Percentiles rank a stretch among this genome's conserved stretches.
Evolutionary conservation across 2,113 vertebrate species (phyloP).

Genomic region (Varanus komodoensis): DNA sequence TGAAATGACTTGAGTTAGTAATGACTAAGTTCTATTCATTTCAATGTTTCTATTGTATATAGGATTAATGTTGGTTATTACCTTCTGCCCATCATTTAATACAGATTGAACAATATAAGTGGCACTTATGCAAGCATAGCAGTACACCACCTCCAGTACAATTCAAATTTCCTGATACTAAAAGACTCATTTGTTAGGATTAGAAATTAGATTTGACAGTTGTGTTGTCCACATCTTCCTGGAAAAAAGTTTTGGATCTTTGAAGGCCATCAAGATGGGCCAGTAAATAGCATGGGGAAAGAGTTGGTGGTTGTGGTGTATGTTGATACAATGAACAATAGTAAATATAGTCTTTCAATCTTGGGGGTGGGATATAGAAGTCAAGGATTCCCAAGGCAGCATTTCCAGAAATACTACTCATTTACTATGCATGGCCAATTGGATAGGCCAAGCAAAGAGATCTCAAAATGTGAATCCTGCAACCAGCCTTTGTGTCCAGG

Average conservation of each 20-base stretch:
- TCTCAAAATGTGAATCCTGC: too few relatives aligned
- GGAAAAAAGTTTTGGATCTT: neutral
- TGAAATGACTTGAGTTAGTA: too few relatives aligned
- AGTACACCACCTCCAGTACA: neutral
- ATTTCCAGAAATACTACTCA: neutral
- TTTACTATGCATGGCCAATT: too few relatives aligned
- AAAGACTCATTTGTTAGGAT: neutral
- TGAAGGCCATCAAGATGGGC: neutral
- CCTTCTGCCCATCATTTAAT: neutral
- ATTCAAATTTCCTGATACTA: neutral
- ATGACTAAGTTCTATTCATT: too few relatives aligned
- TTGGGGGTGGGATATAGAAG: neutral
- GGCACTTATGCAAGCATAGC: neutral
- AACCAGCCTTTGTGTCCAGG: too few relatives aligned
- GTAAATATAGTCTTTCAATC: neutral
- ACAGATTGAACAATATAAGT: neutral
- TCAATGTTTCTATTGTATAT: too few relatives aligned
- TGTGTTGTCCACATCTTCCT: neutral
- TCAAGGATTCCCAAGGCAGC: neutral
- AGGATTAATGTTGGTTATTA: too few relatives aligned
- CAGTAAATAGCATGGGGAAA: neutral
- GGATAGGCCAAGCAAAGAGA: too few relatives aligned
- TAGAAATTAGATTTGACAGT: neutral
- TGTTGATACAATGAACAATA: neutral
- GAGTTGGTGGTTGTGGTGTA: neutral